phyloP scores from a whole-genome alignment of 2,113 vertebrate species.

The Cyphomyrus plagiostoma region DNA sequence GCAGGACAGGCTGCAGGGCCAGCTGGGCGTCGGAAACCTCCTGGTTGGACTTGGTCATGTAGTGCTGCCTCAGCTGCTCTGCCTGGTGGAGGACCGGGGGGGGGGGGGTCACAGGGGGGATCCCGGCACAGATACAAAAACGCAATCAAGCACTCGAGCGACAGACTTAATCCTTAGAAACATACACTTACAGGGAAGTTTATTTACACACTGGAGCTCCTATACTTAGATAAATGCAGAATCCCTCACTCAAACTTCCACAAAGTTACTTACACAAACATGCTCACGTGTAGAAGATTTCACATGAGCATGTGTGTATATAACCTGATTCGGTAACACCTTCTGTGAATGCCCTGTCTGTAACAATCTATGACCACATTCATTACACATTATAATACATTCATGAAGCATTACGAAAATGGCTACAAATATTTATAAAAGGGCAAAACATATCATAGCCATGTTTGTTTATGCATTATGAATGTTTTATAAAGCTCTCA shows the following conservation, averaged over 20 bases:
- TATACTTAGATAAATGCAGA: not conserved
- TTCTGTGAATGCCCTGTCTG: not conserved
- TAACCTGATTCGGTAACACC: not conserved
- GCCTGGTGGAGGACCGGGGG: slow-evolving; percentile 53
- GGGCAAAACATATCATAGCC: not conserved
- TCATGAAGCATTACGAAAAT: not conserved
- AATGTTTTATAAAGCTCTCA: not conserved
- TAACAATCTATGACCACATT: not conserved
- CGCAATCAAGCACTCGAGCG: not conserved
- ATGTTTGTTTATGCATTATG: not conserved
- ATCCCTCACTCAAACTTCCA: not conserved
- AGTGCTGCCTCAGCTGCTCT: slow-evolving; percentile 86
- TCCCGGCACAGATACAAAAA: not conserved
- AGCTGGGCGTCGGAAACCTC: slow-evolving; percentile 88
- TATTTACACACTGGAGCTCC: not conserved
- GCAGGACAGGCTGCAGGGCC: slow-evolving; percentile 80
- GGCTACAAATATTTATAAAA: not conserved
- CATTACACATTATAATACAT: not conserved
- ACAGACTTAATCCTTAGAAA: not conserved
- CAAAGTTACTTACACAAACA: not conserved
- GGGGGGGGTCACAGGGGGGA: not conserved
- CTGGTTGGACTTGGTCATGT: slow-evolving; percentile 93
- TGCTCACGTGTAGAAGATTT: not conserved
- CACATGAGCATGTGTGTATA: not conserved
- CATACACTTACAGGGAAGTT: not conserved